A percentile compares a stretch with the other conserved stretches of the same genome.
Conservation (phyloP, 2,113 vertebrate genomes). For the Mastomys coucha region DNA sequence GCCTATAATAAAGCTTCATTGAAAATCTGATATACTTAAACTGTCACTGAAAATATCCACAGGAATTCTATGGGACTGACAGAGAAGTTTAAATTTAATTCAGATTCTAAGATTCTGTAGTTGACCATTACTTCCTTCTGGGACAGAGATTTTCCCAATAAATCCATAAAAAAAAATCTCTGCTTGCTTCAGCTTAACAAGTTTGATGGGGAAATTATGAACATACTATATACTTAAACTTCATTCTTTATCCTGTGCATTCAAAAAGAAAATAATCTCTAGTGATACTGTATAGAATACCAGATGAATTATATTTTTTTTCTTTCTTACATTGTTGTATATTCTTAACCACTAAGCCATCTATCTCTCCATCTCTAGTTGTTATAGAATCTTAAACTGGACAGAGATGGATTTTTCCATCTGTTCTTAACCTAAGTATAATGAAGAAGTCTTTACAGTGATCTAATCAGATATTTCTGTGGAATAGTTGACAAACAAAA, state of each 20-base stretch:
- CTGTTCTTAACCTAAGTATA: conserved; percentile 38
- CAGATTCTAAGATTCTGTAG: conserved; percentile 27
- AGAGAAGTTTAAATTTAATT: conserved; percentile 44
- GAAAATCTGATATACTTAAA: conserved; percentile 13
- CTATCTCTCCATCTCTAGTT: not conserved
- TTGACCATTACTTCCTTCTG: conserved; percentile 22
- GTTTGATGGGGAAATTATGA: conserved; percentile 39
- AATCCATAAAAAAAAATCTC: conserved; percentile 37
- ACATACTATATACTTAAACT: not conserved
- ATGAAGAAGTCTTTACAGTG: conserved; percentile 6
- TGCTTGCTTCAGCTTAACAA: conserved; percentile 45
- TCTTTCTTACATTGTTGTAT: too few relatives aligned
- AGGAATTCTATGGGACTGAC: not conserved
- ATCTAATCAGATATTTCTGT: conserved; percentile 9
- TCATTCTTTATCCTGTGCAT: conserved; percentile 47
- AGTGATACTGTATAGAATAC: not conserved
- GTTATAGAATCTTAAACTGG: conserved; percentile 10
- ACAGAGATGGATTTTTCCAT: conserved; percentile 1
- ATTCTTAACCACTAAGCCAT: not conserved
- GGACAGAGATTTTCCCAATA: not conserved
- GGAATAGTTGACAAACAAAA: conserved; percentile 37
- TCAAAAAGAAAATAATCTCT: conserved; percentile 7
- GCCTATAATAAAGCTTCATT: conserved; percentile 16
- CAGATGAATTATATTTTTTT: not conserved
- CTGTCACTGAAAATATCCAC: not conserved